Conservation (phyloP, 2,113 vertebrate species). For the Bubo blakistoni region DNA sequence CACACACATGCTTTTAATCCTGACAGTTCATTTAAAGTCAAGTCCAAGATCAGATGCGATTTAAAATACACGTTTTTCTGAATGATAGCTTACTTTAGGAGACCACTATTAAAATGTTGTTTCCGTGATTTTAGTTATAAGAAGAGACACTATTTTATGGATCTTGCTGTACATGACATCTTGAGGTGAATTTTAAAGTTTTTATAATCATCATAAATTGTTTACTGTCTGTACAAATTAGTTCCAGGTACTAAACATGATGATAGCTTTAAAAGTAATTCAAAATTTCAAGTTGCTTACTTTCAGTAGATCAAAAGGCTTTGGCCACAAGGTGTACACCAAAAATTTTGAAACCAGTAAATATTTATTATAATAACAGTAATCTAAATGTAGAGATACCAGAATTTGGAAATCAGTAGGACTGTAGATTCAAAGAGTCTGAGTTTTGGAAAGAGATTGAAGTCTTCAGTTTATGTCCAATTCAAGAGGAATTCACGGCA, state of each 20-base stretch:
- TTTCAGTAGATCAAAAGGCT: not conserved
- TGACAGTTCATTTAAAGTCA: not conserved
- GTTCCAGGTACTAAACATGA: not conserved
- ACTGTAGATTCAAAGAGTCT: not conserved
- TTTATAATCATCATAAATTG: not conserved
- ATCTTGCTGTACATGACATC: not conserved
- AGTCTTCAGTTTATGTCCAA: not conserved
- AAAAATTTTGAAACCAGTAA: not conserved
- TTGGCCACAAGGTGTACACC: fast-evolving
- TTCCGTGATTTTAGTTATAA: not conserved
- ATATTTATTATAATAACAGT: not conserved
- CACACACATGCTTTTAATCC: not conserved
- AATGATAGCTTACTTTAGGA: not conserved
- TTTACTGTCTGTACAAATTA: not conserved
- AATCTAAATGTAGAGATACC: not conserved
- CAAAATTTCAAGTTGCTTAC: not conserved
- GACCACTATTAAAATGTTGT: not conserved
- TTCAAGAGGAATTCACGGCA: not conserved
- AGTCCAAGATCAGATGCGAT: not conserved
- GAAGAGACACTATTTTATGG: not conserved
- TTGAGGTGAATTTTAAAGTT: not conserved
- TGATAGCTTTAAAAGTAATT: not conserved
- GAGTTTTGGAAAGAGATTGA: not conserved
- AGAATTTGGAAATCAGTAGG: not conserved
- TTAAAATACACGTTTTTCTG: not conserved